Conservation (phyloP, 2,113 vertebrate genomes). For the Leptobrachium ailaonicum region DNA sequence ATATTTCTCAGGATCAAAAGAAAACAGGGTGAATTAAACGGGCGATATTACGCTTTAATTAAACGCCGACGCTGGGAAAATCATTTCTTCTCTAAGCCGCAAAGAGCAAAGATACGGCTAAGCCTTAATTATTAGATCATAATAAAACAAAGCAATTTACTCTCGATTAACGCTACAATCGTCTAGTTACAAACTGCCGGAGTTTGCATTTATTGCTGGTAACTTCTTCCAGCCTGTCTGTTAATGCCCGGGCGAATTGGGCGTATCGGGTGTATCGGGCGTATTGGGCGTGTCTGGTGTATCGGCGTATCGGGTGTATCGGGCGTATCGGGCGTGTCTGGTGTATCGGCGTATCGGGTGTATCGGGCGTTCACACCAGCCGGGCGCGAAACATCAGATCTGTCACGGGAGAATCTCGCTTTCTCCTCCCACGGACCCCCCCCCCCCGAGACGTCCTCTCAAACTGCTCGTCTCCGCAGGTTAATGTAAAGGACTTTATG, state of each 20-base stretch:
- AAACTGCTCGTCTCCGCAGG: constrained; percentile 6
- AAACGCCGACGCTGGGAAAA: neutral
- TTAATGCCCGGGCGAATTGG: no score
- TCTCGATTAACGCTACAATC: constrained; percentile 34
- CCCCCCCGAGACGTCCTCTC: neutral
- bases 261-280: no score
- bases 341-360: no score
- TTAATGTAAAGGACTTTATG: neutral
- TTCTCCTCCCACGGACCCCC: neutral
- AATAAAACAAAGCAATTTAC: constrained; percentile 25
- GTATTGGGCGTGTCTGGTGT: no score
- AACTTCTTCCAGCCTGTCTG: neutral
- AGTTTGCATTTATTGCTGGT: neutral
- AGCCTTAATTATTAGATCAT: constrained; percentile 42
- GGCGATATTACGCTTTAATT: constrained; percentile 9
- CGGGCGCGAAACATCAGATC: neutral
- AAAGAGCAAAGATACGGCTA: constrained; percentile 3
- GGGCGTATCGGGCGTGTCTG: no score
- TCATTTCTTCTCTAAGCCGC: constrained; percentile 8
- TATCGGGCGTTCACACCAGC: no score
- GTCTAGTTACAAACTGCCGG: constrained; percentile 36
- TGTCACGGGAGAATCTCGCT: neutral
- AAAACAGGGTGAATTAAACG: neutral
- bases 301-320: no score
- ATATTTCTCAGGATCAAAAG: neutral